Evolutionary conservation across 1,140 invertebrate genomes (phyloP).

Genomic region (Acyrthosiphon pisum): DNA sequence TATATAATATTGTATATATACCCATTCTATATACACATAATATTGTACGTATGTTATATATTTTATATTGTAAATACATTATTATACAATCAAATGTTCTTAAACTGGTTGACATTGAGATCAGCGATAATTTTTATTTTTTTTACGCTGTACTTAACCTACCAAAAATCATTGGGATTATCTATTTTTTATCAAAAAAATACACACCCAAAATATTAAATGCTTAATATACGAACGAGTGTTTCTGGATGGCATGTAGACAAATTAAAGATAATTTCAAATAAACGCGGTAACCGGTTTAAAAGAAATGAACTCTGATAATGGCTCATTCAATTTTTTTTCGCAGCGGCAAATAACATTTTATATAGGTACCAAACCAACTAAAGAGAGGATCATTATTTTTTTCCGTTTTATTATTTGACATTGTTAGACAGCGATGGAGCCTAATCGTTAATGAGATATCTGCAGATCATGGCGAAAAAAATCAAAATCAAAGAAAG

Average conservation of each 20-base stretch:
- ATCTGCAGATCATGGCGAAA: background rate
- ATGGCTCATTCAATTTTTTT: conserved; percentile 37
- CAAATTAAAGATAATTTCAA: conserved; percentile 16
- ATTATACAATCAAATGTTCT: background rate
- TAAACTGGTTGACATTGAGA: conserved; percentile 38
- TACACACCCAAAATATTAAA: background rate
- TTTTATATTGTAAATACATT: background rate
- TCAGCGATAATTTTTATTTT: background rate
- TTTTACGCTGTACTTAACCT: background rate
- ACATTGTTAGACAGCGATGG: conserved; percentile 38
- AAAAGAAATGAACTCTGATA: background rate
- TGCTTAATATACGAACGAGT: background rate
- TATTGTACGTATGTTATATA: no score
- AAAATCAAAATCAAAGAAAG: conserved; percentile 5
- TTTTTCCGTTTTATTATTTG: conserved; percentile 7
- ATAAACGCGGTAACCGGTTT: conserved; percentile 1
- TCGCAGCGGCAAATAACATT: background rate
- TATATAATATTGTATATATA: no score
- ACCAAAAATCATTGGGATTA: conserved; percentile 15
- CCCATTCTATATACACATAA: no score
- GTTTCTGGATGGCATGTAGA: background rate
- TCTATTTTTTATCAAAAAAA: conserved; percentile 37
- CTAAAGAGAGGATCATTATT: background rate
- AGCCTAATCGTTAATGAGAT: conserved; percentile 31
- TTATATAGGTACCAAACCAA: background rate